Evolutionary conservation across 2,797 vertebrate genomes (phyloP), one percentile per base, ranked within the genome.

Genomic region (Enteromius argenteus): DNA sequence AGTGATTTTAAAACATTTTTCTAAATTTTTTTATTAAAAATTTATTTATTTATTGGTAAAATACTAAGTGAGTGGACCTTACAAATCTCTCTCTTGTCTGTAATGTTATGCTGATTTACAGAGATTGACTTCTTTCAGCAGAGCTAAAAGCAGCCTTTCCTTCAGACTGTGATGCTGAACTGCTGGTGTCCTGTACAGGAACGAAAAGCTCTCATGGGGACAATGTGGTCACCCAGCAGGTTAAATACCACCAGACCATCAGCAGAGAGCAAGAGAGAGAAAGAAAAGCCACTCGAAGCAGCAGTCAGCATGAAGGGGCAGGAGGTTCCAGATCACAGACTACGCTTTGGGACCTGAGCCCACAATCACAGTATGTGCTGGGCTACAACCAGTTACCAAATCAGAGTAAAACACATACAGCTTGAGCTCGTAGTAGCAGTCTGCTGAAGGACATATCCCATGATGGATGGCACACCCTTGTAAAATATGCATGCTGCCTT

Each of bases 401-500:
- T 75, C 71, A 77, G 76, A 83, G 76, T 71, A 68, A 75, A 79
- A 80, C n/a, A 49, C 37, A 69, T 30, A 68, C 80, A 83, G 37
- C 37, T 85, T 64, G 60, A 72, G 51, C 78, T 17, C 11, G 9
- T 77, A 49, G 71, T 30, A 71, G 84, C 51, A 85, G 62, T 69
- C 62, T 27, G 74, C 71, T 62, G 71, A 66, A 83, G 71, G 62
- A 85, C 80, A 80, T 60, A 66, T 51, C 53, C 51, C 49, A 67
- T 86, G 82, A 84, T 77, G 81, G 84, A 82, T 86, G 64, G 32
- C 79, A 79, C 79, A 68, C 69, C 32, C 67, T 60, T 79, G 49
- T 75, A 84, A 60, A 86, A 84, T 68, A 87, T 68, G 78, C 35
- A 83, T 56, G 77, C 35, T 51, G 77, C 67, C 53, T 56, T 39